phyloP scores from a whole-genome alignment of 2,113 vertebrate genomes.

The Heliornis fulica region DNA sequence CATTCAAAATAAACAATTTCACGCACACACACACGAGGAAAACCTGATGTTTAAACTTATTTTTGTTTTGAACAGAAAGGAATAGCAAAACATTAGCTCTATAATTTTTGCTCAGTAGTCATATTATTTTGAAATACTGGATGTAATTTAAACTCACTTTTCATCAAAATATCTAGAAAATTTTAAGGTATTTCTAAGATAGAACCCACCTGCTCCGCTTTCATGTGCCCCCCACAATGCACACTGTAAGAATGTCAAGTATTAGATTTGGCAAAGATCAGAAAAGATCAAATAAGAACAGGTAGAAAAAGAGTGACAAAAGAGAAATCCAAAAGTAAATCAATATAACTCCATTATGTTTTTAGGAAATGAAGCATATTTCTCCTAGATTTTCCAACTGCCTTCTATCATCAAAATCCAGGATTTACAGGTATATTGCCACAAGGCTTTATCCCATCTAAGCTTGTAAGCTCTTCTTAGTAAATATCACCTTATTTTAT shows the following conservation, averaged over 20 bases:
- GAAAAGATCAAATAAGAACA: background rate
- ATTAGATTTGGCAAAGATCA: background rate
- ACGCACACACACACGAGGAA: too few species aligned
- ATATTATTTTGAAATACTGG: background rate
- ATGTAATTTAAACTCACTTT: background rate
- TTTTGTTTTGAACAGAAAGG: background rate
- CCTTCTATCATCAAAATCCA: background rate
- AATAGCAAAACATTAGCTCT: background rate
- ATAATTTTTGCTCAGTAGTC: background rate
- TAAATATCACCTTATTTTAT: conserved; percentile 17
- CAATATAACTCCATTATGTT: background rate
- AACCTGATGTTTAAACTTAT: background rate
- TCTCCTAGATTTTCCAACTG: background rate
- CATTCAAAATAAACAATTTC: background rate
- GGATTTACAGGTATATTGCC: background rate
- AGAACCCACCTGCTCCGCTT: background rate
- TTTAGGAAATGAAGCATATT: background rate
- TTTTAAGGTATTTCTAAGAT: background rate
- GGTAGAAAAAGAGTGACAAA: background rate
- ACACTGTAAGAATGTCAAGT: background rate
- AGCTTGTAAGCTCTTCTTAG: background rate
- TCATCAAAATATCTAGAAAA: background rate
- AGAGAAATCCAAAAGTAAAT: background rate
- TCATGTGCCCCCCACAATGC: fast-evolving
- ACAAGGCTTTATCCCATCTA: background rate